Base-by-base conservation (phyloP, 2,113 vertebrate species). In the Lophius piscatorius region DNA sequence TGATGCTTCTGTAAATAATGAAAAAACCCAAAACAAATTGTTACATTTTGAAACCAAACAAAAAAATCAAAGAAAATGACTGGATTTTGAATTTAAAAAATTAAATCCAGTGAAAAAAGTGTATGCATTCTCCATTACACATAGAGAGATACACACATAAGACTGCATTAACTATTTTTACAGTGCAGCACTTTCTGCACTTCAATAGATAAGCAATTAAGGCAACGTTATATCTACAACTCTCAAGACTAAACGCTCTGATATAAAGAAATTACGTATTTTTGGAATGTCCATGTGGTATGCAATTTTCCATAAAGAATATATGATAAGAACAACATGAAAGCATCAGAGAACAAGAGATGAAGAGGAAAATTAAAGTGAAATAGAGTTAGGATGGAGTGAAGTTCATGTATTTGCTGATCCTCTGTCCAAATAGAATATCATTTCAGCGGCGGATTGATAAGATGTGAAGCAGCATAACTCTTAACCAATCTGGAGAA, bases 371-470 rank as follows among this genome's bases (percentile, higher is more conserved):
- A n/a, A n/a, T n/a, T 9, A 12, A 50, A 35, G 44, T 22, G 44
- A 41, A 46, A 68, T 36, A 17, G 38, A 18, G 34, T 11, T 6
- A 10, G 39, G 46, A 60, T 31, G 16, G 33, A 11, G 23, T 51
- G 47, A 21, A 68, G 42, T 57, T 58, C 14, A 68, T 67, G 35
- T 40, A 60, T 67, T 76, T 61, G 56, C 66, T 64, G 28, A 67
- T 67, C 62, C 67, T 65, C 20, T 51, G 65, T 58, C 42, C 34
- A 76, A 78, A 68, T 33, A n/a, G n/a, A n/a, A n/a, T 72, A 49
- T 75, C 22, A 48, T 62, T 63, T 59, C 73, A 74, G 66, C 70
- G 76, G 76, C 68, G 84, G 67, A 28, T 67, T 18, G 17, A 80
- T 76, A 76, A 75, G 52, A 79, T 71, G 48, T 56, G 67, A 78